These are phyloP conservation scores for Himalopsyche phryganea DNA, from an alignment of 1,140 invertebrate genomes.

Conservation along the genomic window DNA sequence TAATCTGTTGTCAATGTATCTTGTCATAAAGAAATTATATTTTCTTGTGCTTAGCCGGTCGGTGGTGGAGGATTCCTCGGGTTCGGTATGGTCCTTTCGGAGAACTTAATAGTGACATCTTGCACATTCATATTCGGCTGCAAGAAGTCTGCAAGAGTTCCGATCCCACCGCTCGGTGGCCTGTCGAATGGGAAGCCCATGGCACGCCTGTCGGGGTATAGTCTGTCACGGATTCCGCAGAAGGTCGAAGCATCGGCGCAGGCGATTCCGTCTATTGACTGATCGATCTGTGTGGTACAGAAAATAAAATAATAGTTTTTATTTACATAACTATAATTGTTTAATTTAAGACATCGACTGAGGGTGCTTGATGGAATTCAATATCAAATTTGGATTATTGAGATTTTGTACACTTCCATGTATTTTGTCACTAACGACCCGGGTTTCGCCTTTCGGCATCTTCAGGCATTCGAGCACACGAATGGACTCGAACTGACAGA, in stretches of 20 bases:
- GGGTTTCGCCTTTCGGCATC: too few species aligned
- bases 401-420: too few species aligned
- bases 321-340: too few species aligned
- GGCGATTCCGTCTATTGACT: constrained; percentile 48
- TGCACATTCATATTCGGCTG: constrained; percentile 59
- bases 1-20: too few species aligned
- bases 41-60: too few species aligned
- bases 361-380: too few species aligned
- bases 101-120: constrained; percentile 53
- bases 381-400: too few species aligned
- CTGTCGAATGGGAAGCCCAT: constrained; percentile 72
- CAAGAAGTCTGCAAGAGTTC: constrained; percentile 55
- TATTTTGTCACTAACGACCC: too few species aligned
- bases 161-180: constrained; percentile 47
- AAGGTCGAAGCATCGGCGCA: constrained; percentile 62
- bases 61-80: constrained; percentile 39
- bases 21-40: too few species aligned
- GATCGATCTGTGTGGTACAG: constrained; percentile 56
- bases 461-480: too few species aligned
- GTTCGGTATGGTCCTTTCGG: constrained; percentile 44
- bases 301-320: constrained; percentile 4
- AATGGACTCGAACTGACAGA: too few species aligned
- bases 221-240: constrained; percentile 62
- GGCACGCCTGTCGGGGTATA: constrained; percentile 60
- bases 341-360: too few species aligned